Base-by-base conservation (phyloP, 2,113 vertebrate species). In the Spizaetus ornatus region DNA sequence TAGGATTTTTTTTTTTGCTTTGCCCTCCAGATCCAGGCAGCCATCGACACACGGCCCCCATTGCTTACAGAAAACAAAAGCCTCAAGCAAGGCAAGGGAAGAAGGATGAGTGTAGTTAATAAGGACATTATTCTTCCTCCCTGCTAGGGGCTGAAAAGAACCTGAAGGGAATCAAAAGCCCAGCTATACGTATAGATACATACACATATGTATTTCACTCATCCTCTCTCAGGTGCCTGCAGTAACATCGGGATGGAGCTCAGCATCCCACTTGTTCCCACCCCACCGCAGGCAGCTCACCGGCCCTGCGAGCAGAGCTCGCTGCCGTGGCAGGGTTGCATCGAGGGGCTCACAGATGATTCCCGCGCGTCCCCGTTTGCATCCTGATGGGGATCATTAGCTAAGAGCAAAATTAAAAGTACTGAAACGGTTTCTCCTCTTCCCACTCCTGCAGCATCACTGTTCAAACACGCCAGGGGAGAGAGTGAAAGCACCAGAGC, bases 171-270 rank as follows among this genome's bases (percentile, higher is more conserved):
- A 36, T 11, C 67, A 29, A 63, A 63, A 63, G 61, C 45, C 19
- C 23, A 31, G 58, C 16, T 36, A 4, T 1, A 62, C 0, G 0
- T 0, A 11, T 3, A 43, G 43, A 40, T 13, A 42, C 42, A 82
- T 21, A 14, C 0, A 58, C 4, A n/a, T 9, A 36, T 5, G 8
- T 10, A 13, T 42, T 61, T 36, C n/a, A 6, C 56, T 11, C 63
- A 1, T 32, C 31, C 52, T 58, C 63, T 40, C 67, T 13, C 53
- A 18, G 71, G 58, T 48, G 73, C 90, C 89, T 88, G 94, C 96
- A 77, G 85, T 18, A 90, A 82, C 66, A 25, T 11, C 50, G 14
- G 3, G 65, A 62, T 40, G 94, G 61, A 90, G 83, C 91, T 94
- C 73, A 70, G 82, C 78, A 70, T 25, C 61, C n/a, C 45, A 0